These are phyloP conservation scores for Myxocyprinus asiaticus DNA, from an alignment of 2,113 vertebrate species.

Conservation along the genomic window DNA sequence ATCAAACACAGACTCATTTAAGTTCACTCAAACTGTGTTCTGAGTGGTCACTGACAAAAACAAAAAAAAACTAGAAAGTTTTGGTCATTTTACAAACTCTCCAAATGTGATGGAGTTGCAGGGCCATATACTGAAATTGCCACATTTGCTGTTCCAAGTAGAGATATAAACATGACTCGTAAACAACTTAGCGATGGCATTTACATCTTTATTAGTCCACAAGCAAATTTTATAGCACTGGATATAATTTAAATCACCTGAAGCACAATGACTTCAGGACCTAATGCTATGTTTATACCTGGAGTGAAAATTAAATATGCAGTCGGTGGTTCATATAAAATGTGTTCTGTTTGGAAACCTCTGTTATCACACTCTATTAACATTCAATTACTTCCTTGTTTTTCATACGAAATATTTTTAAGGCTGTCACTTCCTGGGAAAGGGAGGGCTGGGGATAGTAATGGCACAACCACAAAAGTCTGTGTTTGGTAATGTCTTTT, in stretches of 20 bases:
- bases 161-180: neutral
- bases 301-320: neutral
- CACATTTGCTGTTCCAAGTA: neutral
- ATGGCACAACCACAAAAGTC: too few relatives aligned
- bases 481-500: too few relatives aligned
- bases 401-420: too few relatives aligned
- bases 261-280: neutral
- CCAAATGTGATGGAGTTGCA: neutral
- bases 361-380: too few relatives aligned
- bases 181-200: neutral
- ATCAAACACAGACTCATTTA: neutral
- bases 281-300: neutral
- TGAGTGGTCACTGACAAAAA: neutral
- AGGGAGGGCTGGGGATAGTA: too few relatives aligned
- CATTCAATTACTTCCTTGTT: too few relatives aligned
- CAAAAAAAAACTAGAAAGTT: too few relatives aligned
- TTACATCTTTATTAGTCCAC: neutral
- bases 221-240: conserved; percentile 16
- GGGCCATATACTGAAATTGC: neutral
- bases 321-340: neutral
- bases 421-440: too few relatives aligned
- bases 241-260: neutral
- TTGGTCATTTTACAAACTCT: too few relatives aligned
- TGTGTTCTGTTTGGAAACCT: neutral
- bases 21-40: neutral